phyloP scores from a whole-genome alignment of 2,888 invertebrate species.

The Endomychus coccineus region DNA sequence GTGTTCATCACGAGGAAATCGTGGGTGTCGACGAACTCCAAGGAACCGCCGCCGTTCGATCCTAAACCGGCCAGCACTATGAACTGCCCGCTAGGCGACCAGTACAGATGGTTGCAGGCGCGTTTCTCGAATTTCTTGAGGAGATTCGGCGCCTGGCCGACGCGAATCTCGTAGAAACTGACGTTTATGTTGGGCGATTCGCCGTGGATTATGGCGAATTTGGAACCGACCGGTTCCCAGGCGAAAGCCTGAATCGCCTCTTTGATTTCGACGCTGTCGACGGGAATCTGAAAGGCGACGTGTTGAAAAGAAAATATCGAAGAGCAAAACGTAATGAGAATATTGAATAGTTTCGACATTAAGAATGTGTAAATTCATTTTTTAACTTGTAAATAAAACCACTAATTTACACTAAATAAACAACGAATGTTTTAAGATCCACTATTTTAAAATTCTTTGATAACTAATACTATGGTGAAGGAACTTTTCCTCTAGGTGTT shows the following conservation, averaged over 20 bases:
- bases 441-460: too few relatives aligned
- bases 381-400: too few relatives aligned
- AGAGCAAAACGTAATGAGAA: too few relatives aligned
- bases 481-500: too few relatives aligned
- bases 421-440: too few relatives aligned
- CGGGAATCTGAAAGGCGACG: constrained; percentile 59
- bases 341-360: too few relatives aligned
- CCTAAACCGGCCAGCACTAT: constrained; percentile 87
- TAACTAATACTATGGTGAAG: too few relatives aligned
- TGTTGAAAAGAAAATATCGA: too few relatives aligned
- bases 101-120: constrained; percentile 86
- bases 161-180: constrained; percentile 87
- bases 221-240: constrained; percentile 96
- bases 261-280: constrained; percentile 95
- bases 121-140: constrained; percentile 85
- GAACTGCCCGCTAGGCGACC: constrained; percentile 94
- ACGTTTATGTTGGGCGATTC: constrained; percentile 79
- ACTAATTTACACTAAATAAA: too few relatives aligned
- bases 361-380: too few relatives aligned
- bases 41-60: constrained; percentile 77
- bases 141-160: constrained; percentile 79
- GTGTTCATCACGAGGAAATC: constrained; percentile 94
- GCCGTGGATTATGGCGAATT: constrained; percentile 95
- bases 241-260: constrained; percentile 90
- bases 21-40: constrained; percentile 93